Evolutionary conservation across 2,888 invertebrate genomes (phyloP).

Genomic region (Drosophila affinis): DNA sequence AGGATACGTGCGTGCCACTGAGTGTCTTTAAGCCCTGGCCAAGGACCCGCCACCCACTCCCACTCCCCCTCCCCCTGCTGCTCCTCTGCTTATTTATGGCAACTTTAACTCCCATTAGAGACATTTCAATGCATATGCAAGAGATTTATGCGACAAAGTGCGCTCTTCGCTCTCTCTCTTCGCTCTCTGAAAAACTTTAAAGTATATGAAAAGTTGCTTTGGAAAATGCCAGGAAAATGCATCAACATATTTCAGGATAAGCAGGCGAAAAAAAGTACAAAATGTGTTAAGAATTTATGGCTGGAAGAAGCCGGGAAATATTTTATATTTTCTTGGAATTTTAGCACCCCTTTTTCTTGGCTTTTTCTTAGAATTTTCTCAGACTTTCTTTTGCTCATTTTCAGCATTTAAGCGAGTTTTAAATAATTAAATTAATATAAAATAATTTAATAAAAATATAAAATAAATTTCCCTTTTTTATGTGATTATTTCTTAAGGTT

Average conservation of each 20-base stretch:
- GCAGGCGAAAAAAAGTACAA: not conserved
- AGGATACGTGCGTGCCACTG: constrained; percentile 58
- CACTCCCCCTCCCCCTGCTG: not conserved
- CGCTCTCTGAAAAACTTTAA: not conserved
- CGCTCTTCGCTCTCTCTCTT: not conserved
- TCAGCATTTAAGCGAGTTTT: too few species aligned
- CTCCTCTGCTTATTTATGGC: constrained; percentile 76
- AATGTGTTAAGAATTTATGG: not conserved
- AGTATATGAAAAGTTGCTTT: not conserved
- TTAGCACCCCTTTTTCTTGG: not conserved
- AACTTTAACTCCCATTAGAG: constrained; percentile 79
- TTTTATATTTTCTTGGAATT: not conserved
- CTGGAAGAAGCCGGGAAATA: not conserved
- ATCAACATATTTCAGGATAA: not conserved
- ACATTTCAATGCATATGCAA: constrained; percentile 79
- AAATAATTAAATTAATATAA: too few species aligned
- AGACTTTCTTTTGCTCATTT: too few species aligned
- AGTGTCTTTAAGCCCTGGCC: constrained; percentile 24
- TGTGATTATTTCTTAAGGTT: not conserved
- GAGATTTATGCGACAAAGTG: constrained; percentile 51
- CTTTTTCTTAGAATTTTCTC: not conserved
- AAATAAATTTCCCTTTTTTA: not conserved
- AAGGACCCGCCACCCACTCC: not conserved
- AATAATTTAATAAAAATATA: not conserved
- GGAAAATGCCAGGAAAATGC: not conserved